These are phyloP conservation scores for Oscheius sp. DNA, from an alignment of 2,888 invertebrate species.

Conservation along the genomic window DNA sequence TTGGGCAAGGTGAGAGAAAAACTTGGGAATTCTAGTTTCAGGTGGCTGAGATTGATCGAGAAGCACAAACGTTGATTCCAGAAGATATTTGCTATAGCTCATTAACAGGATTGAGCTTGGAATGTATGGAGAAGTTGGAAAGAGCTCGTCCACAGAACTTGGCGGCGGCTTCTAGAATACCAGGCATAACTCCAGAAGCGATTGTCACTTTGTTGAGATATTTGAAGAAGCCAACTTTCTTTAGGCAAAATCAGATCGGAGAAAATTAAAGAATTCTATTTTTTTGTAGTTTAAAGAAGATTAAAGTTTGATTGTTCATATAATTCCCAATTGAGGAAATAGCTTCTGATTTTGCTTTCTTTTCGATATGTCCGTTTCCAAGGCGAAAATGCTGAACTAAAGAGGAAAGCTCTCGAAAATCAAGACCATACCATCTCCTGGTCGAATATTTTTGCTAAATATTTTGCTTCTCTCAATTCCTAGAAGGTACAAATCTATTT, in stretches of 20 bases:
- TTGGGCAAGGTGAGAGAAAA: slow-evolving; percentile 39
- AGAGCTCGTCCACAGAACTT: slow-evolving; percentile 62
- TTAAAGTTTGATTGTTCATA: too few species aligned
- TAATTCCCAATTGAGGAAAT: too few species aligned
- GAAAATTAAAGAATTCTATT: not conserved
- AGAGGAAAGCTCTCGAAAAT: too few species aligned
- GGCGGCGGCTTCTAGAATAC: slow-evolving; percentile 67
- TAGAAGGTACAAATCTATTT: too few species aligned
- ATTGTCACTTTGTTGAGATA: slow-evolving; percentile 51
- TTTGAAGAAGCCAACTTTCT: slow-evolving; percentile 34
- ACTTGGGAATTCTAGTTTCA: slow-evolving; percentile 4
- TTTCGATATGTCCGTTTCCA: too few species aligned
- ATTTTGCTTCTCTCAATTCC: too few species aligned
- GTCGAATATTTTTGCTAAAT: too few species aligned
- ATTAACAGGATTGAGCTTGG: slow-evolving; percentile 83
- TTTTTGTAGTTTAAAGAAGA: too few species aligned
- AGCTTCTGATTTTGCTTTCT: too few species aligned
- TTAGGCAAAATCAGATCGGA: too few species aligned
- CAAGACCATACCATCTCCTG: too few species aligned
- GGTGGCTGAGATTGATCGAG: slow-evolving; percentile 55
- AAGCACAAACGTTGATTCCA: slow-evolving; percentile 54
- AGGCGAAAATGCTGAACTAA: too few species aligned
- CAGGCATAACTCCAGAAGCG: slow-evolving; percentile 63
- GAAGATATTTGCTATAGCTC: slow-evolving; percentile 59
- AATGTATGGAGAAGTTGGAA: slow-evolving; percentile 67